Evolutionary conservation across 2,797 vertebrate species (phyloP), one percentile per base, ranked within the genome.

Genomic region (Monodelphis domestica): DNA sequence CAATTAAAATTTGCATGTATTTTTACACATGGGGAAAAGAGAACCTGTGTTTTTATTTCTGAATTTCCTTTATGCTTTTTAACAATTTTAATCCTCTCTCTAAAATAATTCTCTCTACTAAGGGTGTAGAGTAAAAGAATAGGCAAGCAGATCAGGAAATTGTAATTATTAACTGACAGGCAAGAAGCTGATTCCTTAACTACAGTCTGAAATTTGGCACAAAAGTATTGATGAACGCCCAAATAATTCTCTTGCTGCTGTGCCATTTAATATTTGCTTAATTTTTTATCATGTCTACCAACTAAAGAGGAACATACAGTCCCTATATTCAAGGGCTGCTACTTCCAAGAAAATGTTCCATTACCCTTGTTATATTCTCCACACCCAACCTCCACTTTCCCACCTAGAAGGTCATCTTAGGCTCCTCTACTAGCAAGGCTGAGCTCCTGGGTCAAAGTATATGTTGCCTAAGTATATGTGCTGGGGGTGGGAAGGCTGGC

Each of bases 1-100:
- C 55, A 91, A 93, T n/a, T 94, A 26, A 92, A 92, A 92, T 94
- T 63, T 96, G 92, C 15, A 90, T 50, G 29, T 56, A 56, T 56
- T 56, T 26, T 94, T 78, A 29, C 2, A 38, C 33, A 51, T 15
- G n/a, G 87, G n/a, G 89, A 87, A 91, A 91, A 93, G 5, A 95
- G 15, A 94, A 15, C 1, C 15, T 78, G 57, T 56, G 91, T 50
- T 17, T n/a, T 92, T 29, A 90, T 29, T 28, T 89, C 57, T 92
- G 63, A 63, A 51, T 89, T 88, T 94, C 89, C 17, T 54, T 1
- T 4, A 1, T 70, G 87, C 52, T 54, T 90, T 91, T 91, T 52
- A 89, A 54, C 3, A 91, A 88, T 30, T 87, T 26, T 38, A 90
- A 93, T 56, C 90, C 17, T 50, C 53, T 88, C 84, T 94, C 26